Percentiles rank a stretch among this genome's conserved stretches.
These are phyloP conservation scores for Sycophaga agraensis DNA, from an alignment of 1,140 invertebrate species.

Conservation along the genomic window DNA sequence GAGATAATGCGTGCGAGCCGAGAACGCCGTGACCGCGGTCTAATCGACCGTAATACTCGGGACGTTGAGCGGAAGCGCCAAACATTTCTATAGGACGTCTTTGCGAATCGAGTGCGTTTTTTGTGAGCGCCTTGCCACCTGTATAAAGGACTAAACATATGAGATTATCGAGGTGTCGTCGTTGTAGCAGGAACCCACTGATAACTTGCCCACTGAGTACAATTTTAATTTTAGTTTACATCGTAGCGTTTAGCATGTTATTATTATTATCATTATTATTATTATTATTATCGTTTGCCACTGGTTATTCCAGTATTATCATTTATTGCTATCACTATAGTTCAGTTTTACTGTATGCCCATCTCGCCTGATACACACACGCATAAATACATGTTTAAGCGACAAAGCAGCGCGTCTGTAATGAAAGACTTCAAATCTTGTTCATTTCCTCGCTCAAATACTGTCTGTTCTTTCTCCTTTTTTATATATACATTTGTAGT, in stretches of 20 bases:
- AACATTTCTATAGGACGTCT: slow-evolving; percentile 17
- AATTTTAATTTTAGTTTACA: slow-evolving; percentile 29
- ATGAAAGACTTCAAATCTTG: slow-evolving; percentile 9
- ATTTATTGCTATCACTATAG: too few relatives aligned
- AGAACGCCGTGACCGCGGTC: too few relatives aligned
- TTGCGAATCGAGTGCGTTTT: slow-evolving; percentile 20
- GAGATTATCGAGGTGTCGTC: slow-evolving; percentile 25
- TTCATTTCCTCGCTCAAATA: slow-evolving; percentile 26
- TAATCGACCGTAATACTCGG: too few relatives aligned
- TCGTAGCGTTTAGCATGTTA: slow-evolving; percentile 18
- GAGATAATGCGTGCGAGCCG: background rate
- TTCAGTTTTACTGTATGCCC: too few relatives aligned
- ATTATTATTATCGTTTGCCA: too few relatives aligned
- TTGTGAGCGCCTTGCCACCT: slow-evolving; percentile 9
- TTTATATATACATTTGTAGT: too few relatives aligned
- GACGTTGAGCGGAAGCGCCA: too few relatives aligned
- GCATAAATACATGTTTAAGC: background rate
- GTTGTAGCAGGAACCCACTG: slow-evolving; percentile 5
- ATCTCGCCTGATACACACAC: background rate
- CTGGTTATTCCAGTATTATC: too few relatives aligned
- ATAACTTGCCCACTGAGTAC: slow-evolving; percentile 31
- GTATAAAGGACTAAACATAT: slow-evolving; percentile 24
- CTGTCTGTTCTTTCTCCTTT: too few relatives aligned
- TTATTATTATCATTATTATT: slow-evolving; percentile 6
- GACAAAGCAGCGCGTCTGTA: slow-evolving; percentile 10